These are phyloP conservation scores for Brachionus paranguensis DNA, from an alignment of 1,140 invertebrate species.

Conservation along the genomic window DNA sequence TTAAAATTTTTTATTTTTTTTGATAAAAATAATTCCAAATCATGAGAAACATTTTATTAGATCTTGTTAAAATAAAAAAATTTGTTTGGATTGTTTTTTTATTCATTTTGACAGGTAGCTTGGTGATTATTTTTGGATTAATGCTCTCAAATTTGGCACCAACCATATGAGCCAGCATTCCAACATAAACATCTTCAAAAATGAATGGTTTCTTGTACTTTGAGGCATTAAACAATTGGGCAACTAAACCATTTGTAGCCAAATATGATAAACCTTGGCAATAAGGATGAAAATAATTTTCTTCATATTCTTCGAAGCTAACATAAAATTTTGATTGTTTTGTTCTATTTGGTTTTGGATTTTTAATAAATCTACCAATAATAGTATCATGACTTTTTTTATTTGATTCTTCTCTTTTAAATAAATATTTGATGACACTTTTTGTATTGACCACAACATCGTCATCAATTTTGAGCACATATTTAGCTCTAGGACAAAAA, in stretches of 20 bases:
- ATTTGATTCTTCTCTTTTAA: not conserved
- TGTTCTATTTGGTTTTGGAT: not conserved
- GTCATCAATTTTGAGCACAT: constrained; percentile 43
- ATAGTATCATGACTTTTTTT: not conserved
- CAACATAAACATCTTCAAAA: constrained; percentile 19
- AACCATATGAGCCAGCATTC: not conserved
- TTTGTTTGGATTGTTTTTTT: too few relatives aligned
- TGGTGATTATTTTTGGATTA: not conserved
- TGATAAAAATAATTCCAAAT: not conserved
- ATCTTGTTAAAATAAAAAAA: not conserved
- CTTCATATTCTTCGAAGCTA: not conserved
- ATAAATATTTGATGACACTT: not conserved
- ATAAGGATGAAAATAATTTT: not conserved
- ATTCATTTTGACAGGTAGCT: too few relatives aligned
- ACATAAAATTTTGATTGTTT: not conserved
- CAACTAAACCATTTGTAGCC: not conserved
- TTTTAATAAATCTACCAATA: not conserved
- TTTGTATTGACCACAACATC: constrained; percentile 43
- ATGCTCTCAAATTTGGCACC: not conserved
- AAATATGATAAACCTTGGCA: not conserved
- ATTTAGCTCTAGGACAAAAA: constrained; percentile 40
- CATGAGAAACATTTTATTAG: not conserved
- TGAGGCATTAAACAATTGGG: not conserved
- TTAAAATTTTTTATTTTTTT: not conserved
- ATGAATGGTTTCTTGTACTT: not conserved